A percentile compares a stretch with the other conserved stretches of the same genome.
phyloP scores from a whole-genome alignment of 2,888 invertebrate genomes.

The Matsumyia berberina region DNA sequence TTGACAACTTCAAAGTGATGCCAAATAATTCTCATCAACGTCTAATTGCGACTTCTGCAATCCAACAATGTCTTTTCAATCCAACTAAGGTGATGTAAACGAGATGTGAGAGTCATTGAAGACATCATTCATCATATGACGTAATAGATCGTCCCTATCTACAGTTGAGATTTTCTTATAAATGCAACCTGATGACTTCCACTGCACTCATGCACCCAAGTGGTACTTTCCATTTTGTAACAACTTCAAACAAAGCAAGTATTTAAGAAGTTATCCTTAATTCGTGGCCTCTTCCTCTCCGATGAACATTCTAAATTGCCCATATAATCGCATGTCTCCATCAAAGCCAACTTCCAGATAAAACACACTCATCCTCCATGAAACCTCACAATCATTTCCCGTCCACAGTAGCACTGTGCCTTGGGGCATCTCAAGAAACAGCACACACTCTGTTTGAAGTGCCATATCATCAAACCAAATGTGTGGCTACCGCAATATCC shows the following conservation, averaged over 20 bases:
- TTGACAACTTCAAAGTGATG: no score
- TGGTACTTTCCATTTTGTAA: background rate
- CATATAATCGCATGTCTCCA: slow-evolving; percentile 6
- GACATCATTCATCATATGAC: no score
- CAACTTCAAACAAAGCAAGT: background rate
- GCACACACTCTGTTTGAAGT: slow-evolving; percentile 23
- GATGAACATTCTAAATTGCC: slow-evolving; percentile 10
- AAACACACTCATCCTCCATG: slow-evolving; percentile 12
- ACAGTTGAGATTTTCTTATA: background rate
- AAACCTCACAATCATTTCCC: slow-evolving; percentile 17
- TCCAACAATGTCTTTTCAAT: no score
- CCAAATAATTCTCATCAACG: no score
- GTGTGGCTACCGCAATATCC: background rate
- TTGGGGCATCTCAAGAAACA: slow-evolving; percentile 36
- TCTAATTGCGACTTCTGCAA: no score
- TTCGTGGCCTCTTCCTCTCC: background rate
- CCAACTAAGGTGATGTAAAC: no score
- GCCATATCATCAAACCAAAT: slow-evolving; percentile 22
- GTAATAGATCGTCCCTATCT: no score
- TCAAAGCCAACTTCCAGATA: slow-evolving; percentile 11
- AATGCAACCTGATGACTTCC: background rate
- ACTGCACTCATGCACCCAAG: background rate
- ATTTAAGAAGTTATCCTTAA: background rate
- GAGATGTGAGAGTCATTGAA: no score
- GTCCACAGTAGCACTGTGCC: slow-evolving; percentile 29